These are phyloP conservation scores for Cryptus viduatorius DNA, from an alignment of 2,888 invertebrate species.

Conservation along the genomic window DNA sequence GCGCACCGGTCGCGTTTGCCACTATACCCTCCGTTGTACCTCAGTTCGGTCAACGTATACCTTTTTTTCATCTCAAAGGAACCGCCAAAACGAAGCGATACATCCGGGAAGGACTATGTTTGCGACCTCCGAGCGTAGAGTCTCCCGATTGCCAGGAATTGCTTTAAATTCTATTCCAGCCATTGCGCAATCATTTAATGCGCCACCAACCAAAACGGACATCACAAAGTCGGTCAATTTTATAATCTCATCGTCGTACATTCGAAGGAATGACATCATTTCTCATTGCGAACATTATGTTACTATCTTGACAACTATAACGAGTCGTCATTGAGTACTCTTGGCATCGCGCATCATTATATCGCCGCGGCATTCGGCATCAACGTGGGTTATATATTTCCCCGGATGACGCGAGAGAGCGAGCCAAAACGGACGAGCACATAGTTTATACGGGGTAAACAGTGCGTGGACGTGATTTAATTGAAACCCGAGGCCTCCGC, in stretches of 20 bases:
- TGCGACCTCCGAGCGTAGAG: background rate
- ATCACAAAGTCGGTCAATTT: background rate
- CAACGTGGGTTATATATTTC: slow-evolving; percentile 1
- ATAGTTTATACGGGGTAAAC: slow-evolving; percentile 81
- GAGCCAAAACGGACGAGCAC: slow-evolving; percentile 61
- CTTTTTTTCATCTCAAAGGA: slow-evolving; percentile 59
- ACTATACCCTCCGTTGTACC: slow-evolving; percentile 30
- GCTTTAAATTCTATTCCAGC: background rate
- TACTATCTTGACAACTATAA: slow-evolving; percentile 6
- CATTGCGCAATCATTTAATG: background rate
- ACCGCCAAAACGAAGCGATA: slow-evolving; percentile 59
- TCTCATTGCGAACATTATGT: slow-evolving; percentile 12
- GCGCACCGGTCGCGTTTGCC: slow-evolving; percentile 43
- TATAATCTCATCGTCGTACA: background rate
- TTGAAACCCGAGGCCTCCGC: slow-evolving; percentile 78
- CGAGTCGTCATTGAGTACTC: slow-evolving; percentile 34
- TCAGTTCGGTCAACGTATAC: slow-evolving; percentile 6
- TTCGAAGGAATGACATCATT: slow-evolving; percentile 13
- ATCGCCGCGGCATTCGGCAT: slow-evolving; percentile 34
- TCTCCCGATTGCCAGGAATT: background rate
- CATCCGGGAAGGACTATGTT: slow-evolving; percentile 48
- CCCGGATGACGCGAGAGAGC: slow-evolving; percentile 16
- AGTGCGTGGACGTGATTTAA: slow-evolving; percentile 82
- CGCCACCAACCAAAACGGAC: background rate
- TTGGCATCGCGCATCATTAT: slow-evolving; percentile 49